Conservation (phyloP, 2,888 invertebrate genomes). For the Prosapia bicincta region DNA sequence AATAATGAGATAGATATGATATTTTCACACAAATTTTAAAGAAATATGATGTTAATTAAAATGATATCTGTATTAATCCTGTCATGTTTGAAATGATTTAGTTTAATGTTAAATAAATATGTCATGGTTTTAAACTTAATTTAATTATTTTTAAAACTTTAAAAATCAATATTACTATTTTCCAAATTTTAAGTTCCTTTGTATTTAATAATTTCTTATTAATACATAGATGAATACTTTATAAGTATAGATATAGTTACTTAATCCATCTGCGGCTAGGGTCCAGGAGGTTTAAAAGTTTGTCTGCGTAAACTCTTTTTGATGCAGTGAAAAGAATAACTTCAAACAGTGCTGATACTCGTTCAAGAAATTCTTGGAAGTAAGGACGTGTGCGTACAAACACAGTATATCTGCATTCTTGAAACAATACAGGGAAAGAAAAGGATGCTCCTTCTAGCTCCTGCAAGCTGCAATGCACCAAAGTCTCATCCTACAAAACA, state of each 20-base stretch:
- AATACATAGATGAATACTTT: too few relatives aligned
- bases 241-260: slow-evolving; percentile 45
- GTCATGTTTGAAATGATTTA: too few relatives aligned
- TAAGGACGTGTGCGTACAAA: slow-evolving; percentile 87
- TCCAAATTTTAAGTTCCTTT: too few relatives aligned
- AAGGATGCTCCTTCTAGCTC: slow-evolving; percentile 90
- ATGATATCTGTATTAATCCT: too few relatives aligned
- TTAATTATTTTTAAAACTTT: too few relatives aligned
- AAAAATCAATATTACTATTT: too few relatives aligned
- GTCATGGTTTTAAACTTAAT: too few relatives aligned
- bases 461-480: slow-evolving; percentile 92
- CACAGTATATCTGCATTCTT: slow-evolving; percentile 85
- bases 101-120: too few relatives aligned
- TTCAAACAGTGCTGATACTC: slow-evolving; percentile 82
- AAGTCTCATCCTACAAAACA: slow-evolving; percentile 74
- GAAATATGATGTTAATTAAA: too few relatives aligned
- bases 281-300: slow-evolving; percentile 87
- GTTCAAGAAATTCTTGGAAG: slow-evolving; percentile 88
- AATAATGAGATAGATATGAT: too few relatives aligned
- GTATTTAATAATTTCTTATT: too few relatives aligned
- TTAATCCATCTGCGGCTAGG: slow-evolving; percentile 86
- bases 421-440: slow-evolving; percentile 80
- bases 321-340: slow-evolving; percentile 95
- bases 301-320: slow-evolving; percentile 92
- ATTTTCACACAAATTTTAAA: too few relatives aligned